Percentiles rank a stretch among this genome's conserved stretches.
These are phyloP conservation scores for Drosophila insularis DNA, from an alignment of 1,140 invertebrate species.

Conservation along the genomic window DNA sequence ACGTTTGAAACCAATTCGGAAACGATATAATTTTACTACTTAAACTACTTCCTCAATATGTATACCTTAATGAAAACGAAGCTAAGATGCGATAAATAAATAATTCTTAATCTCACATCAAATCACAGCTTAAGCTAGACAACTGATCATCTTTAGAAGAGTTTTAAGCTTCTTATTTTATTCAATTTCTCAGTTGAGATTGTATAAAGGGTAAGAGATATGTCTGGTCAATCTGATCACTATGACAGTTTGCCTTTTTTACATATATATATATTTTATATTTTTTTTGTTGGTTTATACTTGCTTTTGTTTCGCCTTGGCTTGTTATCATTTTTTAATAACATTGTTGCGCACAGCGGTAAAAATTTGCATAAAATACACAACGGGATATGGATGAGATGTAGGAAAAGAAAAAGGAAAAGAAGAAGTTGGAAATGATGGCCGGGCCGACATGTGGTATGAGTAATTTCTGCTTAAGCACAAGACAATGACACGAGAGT, in stretches of 20 bases:
- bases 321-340: slow-evolving; percentile 81
- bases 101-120: too few species aligned
- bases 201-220: slow-evolving; percentile 21
- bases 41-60: too few species aligned
- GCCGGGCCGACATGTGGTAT: slow-evolving; percentile 67
- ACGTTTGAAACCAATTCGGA: too few species aligned
- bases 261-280: too few species aligned
- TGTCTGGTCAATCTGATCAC: slow-evolving; percentile 1
- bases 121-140: too few species aligned
- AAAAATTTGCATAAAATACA: slow-evolving; percentile 74
- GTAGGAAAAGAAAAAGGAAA: slow-evolving; percentile 6
- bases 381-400: slow-evolving; percentile 38
- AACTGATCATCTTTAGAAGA: too few species aligned
- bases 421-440: slow-evolving; percentile 20
- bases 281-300: slow-evolving; percentile 27
- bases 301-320: slow-evolving; percentile 44
- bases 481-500: slow-evolving; percentile 72
- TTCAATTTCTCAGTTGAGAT: too few species aligned
- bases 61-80: too few species aligned
- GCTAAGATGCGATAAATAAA: too few species aligned
- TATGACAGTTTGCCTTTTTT: slow-evolving; percentile 19
- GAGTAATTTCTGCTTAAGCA: slow-evolving; percentile 77
- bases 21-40: too few species aligned
- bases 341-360: slow-evolving; percentile 76
- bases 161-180: too few species aligned